Evolutionary conservation across 2,113 vertebrate genomes (phyloP).

Genomic region (Calcarius ornatus): DNA sequence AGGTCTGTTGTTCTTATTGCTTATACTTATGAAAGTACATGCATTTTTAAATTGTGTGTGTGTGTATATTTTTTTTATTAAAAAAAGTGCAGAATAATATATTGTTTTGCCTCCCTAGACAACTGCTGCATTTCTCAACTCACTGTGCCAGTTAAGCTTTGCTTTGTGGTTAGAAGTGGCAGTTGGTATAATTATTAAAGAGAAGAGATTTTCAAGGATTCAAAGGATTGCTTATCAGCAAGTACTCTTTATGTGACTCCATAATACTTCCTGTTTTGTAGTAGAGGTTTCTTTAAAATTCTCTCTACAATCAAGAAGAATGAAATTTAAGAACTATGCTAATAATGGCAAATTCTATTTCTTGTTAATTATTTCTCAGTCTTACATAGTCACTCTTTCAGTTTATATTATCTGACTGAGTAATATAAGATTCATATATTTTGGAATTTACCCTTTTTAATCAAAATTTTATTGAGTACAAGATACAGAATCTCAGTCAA

Average conservation of each 20-base stretch:
- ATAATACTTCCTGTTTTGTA: not conserved
- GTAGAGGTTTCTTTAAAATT: not conserved
- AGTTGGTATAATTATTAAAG: not conserved
- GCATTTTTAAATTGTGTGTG: not conserved
- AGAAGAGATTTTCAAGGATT: not conserved
- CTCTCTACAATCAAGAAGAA: not conserved
- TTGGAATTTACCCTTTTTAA: not conserved
- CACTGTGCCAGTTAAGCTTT: not conserved
- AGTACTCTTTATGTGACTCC: not conserved
- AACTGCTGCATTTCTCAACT: not conserved
- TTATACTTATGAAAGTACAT: not conserved
- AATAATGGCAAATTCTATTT: not conserved
- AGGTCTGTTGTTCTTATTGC: not conserved
- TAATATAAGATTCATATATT: not conserved
- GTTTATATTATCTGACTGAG: not conserved
- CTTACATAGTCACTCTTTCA: not conserved
- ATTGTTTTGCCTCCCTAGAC: not conserved
- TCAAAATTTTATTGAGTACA: not conserved
- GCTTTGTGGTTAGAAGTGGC: not conserved
- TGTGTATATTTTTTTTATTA: not conserved
- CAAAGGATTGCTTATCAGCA: not conserved
- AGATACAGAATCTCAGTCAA: not conserved
- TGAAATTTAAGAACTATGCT: not conserved
- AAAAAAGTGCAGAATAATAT: not conserved
- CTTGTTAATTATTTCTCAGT: not conserved